Evolutionary conservation across 2,113 vertebrate genomes (phyloP), one percentile per base, ranked within the genome.

Genomic region (Apteryx owenii): DNA sequence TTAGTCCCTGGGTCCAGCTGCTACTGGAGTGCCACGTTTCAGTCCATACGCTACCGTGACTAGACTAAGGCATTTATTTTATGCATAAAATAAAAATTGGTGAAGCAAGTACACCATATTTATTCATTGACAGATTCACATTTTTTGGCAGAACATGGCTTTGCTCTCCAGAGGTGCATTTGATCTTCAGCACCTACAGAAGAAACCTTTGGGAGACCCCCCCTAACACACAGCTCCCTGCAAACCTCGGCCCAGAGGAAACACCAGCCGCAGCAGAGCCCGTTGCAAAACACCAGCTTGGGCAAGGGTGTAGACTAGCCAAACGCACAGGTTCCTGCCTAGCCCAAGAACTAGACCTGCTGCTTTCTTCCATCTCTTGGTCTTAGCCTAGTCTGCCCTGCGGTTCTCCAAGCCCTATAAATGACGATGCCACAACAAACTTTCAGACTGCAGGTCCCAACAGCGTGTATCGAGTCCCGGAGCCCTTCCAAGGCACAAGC

Each of bases 371-470:
- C 3, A n/a, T 2, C 8, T 29, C 40, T 40, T 3, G 1, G 9
- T 65, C 38, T 46, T 5, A 2, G 20, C 36, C 36, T 12, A 10
- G 13, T 42, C 26, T 12, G 23, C 76, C 5, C 2, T 6, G 19
- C 40, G 4, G 16, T 6, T 29, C 42, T 25, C 51, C 10, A 0
- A 1, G 0, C 8, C 60, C 48, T 36, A 0, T 4, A 36, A 1
- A 5, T 2, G 22, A 9, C 28, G 7, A 23, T 7, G 23, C 28
- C 48, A 11, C 12, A 12, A 42, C 8, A 0, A 7, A 36, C 0
- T 18, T 36, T 42, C 44, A 46, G 5, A 13, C 5, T 6, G 8
- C 0, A 1, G 2, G 9, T 80, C 20, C 44, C 36, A 12, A 3
- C 5, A 20, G 25, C 50, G 46, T 3, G 1, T 11, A 46, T 8